Conservation (phyloP, 1,140 invertebrate genomes). For the Camponotus vicinus region DNA sequence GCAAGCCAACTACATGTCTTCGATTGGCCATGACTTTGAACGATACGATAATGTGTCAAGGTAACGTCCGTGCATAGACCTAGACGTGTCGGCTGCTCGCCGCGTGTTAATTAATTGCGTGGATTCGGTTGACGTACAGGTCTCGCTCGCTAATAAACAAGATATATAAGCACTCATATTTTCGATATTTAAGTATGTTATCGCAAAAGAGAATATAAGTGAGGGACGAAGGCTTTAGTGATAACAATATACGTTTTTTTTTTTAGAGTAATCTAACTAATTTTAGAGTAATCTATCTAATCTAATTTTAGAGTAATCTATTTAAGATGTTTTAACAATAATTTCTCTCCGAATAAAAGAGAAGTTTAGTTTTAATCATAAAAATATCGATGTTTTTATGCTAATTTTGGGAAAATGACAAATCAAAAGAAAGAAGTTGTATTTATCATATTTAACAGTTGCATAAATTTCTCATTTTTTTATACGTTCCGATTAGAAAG, state of each 20-base stretch:
- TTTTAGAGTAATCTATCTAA: too few species aligned
- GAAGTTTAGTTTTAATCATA: background rate
- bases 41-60: constrained; percentile 42
- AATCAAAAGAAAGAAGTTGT: too few species aligned
- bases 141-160: background rate
- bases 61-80: constrained; percentile 21
- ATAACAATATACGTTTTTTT: too few species aligned
- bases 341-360: background rate
- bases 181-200: background rate
- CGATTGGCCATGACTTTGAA: constrained; percentile 46
- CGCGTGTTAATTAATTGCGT: constrained; percentile 13
- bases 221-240: too few species aligned
- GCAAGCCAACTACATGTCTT: background rate
- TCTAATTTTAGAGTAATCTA: too few species aligned
- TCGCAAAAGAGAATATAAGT: background rate
- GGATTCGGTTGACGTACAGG: background rate
- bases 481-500: too few species aligned
- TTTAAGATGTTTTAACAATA: too few species aligned
- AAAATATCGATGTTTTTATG: too few species aligned
- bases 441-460: too few species aligned
- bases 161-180: background rate
- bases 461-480: too few species aligned
- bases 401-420: too few species aligned
- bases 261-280: too few species aligned
- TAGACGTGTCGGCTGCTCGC: background rate